A percentile compares a stretch with the other conserved stretches of the same genome.
Evolutionary conservation across 2,888 invertebrate species (phyloP).

Genomic region (Parochlus steinenii): DNA sequence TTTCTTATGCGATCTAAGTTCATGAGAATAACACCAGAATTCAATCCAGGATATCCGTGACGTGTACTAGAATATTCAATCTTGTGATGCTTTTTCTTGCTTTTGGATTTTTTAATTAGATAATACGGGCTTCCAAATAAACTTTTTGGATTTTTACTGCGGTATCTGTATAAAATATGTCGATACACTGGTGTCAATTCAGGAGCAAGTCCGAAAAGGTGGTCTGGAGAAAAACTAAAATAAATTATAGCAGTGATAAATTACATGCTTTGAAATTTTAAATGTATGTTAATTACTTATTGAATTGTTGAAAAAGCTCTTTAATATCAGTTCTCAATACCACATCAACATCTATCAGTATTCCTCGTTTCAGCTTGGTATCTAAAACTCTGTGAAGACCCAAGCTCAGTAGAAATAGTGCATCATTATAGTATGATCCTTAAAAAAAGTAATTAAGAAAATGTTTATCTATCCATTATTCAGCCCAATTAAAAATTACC

Average conservation of each 20-base stretch:
- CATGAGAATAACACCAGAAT: slow-evolving; percentile 62
- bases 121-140: slow-evolving; percentile 35
- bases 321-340: slow-evolving; percentile 51
- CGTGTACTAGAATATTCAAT: slow-evolving; percentile 18
- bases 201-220: slow-evolving; percentile 52
- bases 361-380: slow-evolving; percentile 37
- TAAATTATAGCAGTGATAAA: slow-evolving; percentile 5
- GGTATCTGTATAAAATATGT: slow-evolving; percentile 51
- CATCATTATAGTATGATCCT: slow-evolving; percentile 61
- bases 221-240: slow-evolving; percentile 38
- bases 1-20: slow-evolving; percentile 46
- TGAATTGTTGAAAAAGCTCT: slow-evolving; percentile 47
- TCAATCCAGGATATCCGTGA: slow-evolving; percentile 55
- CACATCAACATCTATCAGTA: slow-evolving; percentile 63
- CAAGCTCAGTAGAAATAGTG: slow-evolving; percentile 60
- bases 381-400: slow-evolving; percentile 54
- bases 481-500: slow-evolving; percentile 28
- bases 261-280: slow-evolving; percentile 4
- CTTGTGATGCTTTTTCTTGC: slow-evolving; percentile 15
- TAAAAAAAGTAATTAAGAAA: slow-evolving; percentile 15
- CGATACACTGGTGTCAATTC: slow-evolving; percentile 66
- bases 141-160: slow-evolving; percentile 42
- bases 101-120: slow-evolving; percentile 20
- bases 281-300: slow-evolving; percentile 26
- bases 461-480: background rate